Base-by-base conservation (phyloP, 2,113 vertebrate species). In the Halcyon malimbica region DNA sequence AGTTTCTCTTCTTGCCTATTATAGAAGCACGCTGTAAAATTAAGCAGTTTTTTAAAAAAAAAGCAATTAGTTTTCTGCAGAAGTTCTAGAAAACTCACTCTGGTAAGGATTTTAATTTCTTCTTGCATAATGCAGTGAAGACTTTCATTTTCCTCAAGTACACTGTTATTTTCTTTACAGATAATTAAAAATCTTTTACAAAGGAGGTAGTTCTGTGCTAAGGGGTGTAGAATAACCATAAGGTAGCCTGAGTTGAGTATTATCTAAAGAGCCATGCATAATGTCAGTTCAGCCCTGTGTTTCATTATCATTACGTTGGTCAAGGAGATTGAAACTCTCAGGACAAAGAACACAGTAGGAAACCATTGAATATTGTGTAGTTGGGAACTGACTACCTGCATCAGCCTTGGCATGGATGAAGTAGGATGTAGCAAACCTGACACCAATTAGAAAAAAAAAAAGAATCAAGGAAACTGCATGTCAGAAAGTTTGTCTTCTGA, bases 161-260 rank as follows among this genome's bases (percentile, higher is more conserved):
- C 3, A 26, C 10, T 7, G 1, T 0, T 5, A 2, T 44, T 63
- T 68, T 77, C 67, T 37, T 35, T 12, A 20, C 24, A 60, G 25
- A 33, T 53, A 78, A 62, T 28, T 79, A 37, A 54, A 71, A 71
- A 71, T 53, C 16, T 70, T 67, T 17, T 64, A 31, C 19, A 42
- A 39, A 65, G 12, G 33, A 23, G n/a, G 21, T 37, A 35, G 56
- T 50, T 71, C 46, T 5, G 1, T 51, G 14, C 28, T 54, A 41
- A 59, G n/a, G 5, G 3, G 2, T 56, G 6, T 69, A 2, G 1
- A 77, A 69, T 29, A 74, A 7, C n/a, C 3, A 3, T 44, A 39
- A 62, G 24, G 14, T 65, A 53, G 46, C 33, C 39, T 77, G 21
- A 74, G 20, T 39, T 86, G 6, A 76, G 3, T 51, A 5, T 62